Conservation (phyloP, 2,113 vertebrate genomes). For the Albula glossodonta region DNA sequence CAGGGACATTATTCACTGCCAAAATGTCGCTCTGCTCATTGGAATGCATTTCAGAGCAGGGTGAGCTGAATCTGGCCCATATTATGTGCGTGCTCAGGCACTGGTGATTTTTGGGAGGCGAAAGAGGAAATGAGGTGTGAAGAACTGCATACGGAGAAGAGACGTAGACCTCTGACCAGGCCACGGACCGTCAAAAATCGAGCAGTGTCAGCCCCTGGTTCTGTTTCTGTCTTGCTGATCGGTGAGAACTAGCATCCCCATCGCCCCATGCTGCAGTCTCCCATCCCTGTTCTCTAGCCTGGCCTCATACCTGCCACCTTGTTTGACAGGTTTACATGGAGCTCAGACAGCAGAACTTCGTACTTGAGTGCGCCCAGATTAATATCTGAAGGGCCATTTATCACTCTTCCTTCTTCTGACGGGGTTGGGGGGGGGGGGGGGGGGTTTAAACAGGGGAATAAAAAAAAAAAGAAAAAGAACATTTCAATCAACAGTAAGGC, state of each 20-base stretch:
- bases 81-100: not conserved
- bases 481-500: slow-evolving; percentile 27
- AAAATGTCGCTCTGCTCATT: not conserved
- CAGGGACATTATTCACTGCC: not conserved
- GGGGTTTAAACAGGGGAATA: slow-evolving; percentile 22
- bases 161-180: not conserved
- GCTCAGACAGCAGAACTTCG: slow-evolving; percentile 37
- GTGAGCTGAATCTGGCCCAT: not conserved
- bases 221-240: too few relatives aligned
- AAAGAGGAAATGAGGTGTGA: not conserved
- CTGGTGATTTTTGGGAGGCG: not conserved
- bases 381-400: slow-evolving; percentile 45
- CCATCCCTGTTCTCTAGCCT: not conserved
- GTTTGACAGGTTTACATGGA: slow-evolving; percentile 38
- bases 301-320: not conserved
- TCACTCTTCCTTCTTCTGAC: slow-evolving; percentile 47
- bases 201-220: too few relatives aligned
- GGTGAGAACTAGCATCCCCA: not conserved
- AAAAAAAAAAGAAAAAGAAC: slow-evolving; percentile 22
- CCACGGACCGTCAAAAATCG: not conserved
- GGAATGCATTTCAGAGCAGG: not conserved
- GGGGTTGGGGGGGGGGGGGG: slow-evolving; percentile 24
- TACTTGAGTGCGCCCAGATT: slow-evolving; percentile 39
- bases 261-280: not conserved
- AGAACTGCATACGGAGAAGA: not conserved